These are phyloP conservation scores for Micromussa lordhowensis DNA, from an alignment of 92 coral and sea anemone species.

Conservation along the genomic window DNA sequence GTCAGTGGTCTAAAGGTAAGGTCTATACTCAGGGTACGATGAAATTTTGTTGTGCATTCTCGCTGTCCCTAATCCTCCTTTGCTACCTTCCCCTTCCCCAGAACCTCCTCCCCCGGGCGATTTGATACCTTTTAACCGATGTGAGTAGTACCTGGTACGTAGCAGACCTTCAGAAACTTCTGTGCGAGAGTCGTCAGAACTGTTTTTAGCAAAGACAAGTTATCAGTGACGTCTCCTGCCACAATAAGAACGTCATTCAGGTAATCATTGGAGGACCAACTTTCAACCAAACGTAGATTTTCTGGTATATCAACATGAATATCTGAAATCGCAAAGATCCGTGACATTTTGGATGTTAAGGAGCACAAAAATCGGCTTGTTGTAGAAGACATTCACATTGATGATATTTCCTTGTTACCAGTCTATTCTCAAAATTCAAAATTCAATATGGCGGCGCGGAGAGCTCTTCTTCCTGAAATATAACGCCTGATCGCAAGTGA, in stretches of 20 bases:
- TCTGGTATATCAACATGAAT: slow-evolving; percentile 78
- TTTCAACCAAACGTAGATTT: slow-evolving; percentile 67
- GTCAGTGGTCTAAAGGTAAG: no score
- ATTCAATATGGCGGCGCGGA: not conserved
- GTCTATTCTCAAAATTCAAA: not conserved
- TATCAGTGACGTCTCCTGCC: slow-evolving; percentile 85
- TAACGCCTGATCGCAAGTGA: no score
- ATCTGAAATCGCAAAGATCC: slow-evolving; percentile 82
- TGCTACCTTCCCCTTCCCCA: not conserved
- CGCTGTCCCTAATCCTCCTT: not conserved
- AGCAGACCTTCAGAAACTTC: slow-evolving; percentile 70
- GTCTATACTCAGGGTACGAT: no score
- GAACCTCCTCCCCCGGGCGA: not conserved
- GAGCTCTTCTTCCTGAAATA: not conserved
- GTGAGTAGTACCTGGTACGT: slow-evolving; percentile 75
- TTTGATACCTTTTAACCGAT: not conserved
- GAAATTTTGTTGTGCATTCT: no score
- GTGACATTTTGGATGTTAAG: slow-evolving; percentile 56
- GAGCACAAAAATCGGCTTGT: not conserved
- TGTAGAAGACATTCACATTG: not conserved
- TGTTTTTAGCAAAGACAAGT: slow-evolving; percentile 52
- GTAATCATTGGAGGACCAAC: slow-evolving; percentile 46
- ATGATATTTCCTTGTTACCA: slow-evolving; percentile 1
- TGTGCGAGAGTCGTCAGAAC: slow-evolving; percentile 48
- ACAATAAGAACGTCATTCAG: slow-evolving; percentile 72